A percentile compares a stretch with the other conserved stretches of the same genome.
phyloP scores from a whole-genome alignment of 1,140 invertebrate species.

The Philotrypesis tridentata region DNA sequence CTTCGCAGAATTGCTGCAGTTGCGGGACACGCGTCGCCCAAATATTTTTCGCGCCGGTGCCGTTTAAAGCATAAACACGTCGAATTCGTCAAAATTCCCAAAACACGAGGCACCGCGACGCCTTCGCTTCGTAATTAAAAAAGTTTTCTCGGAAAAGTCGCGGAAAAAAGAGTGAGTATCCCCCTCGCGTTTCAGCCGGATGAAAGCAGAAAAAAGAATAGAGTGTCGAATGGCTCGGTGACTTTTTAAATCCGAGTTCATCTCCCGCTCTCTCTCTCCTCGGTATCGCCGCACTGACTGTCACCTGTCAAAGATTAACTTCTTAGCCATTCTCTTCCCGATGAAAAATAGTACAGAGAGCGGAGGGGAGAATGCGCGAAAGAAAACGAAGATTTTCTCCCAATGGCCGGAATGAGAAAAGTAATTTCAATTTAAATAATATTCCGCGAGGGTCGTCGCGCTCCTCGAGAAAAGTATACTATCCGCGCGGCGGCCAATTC shows the following conservation, averaged over 20 bases:
- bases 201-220: constrained; percentile 24
- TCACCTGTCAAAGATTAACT: constrained; percentile 67
- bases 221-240: background rate
- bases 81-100: background rate
- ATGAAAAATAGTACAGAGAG: constrained; percentile 49
- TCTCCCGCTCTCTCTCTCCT: no score
- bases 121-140: constrained; percentile 18
- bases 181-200: background rate
- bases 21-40: no score
- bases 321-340: constrained; percentile 6
- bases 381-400: constrained; percentile 70
- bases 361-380: constrained; percentile 29
- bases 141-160: constrained; percentile 5
- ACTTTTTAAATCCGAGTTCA: constrained; percentile 22
- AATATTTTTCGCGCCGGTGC: no score
- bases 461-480: constrained; percentile 67
- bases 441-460: constrained; percentile 62
- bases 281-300: constrained; percentile 47
- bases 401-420: constrained; percentile 74
- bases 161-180: background rate
- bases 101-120: background rate
- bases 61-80: no score
- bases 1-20: no score
- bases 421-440: constrained; percentile 75
- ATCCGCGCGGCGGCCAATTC: constrained; percentile 56